Base-by-base conservation (phyloP, 2,888 invertebrate genomes). In the Heliconius sara region DNA sequence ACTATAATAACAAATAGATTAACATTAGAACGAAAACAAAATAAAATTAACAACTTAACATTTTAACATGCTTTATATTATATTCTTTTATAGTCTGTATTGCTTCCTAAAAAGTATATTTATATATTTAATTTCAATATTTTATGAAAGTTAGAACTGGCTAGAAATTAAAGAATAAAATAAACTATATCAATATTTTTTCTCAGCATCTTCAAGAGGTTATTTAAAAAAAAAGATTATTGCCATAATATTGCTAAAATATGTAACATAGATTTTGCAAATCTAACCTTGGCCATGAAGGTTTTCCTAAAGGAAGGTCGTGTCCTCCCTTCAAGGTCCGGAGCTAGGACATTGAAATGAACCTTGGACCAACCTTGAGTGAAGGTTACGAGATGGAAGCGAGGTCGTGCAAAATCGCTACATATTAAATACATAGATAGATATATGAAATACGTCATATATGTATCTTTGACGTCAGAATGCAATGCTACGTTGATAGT, bases 301-400 rank as follows among this genome's bases (percentile, higher is more conserved):
- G 86, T 79, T 74, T 86, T 84, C 89, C 85, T 86, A 77, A 65
- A 39, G 52, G 85, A 86, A 90, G 90, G 90, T 83, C 83, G 74
- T 78, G 79, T 79, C 84, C 87, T 85, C 85, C 86, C 85, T 76
- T 84, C 85, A 84, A 89, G 89, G 89, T 80, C 78, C 71, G 74
- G 67, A 79, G 52, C 67, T 66, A 79, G 82, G 80, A 82, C 82
- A 39, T 73, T 60, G 34, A 60, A 34, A 60, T 72, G 71, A 72
- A 85, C 82, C 76, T 86, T 88, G 85, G 82, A 76, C 77, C 63
- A 80, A 81, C 85, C 84, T 84, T 83, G 83, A 71, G 27, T 66
- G 83, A 85, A 86, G 86, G 86, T 87, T 83, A 57, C 6, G 85
- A 85, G 85, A 85, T 83, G 79, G 79, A 73, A 52, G 79, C 82